Base-by-base conservation (phyloP, 2,888 invertebrate species). In the Drosophila meridiana region DNA sequence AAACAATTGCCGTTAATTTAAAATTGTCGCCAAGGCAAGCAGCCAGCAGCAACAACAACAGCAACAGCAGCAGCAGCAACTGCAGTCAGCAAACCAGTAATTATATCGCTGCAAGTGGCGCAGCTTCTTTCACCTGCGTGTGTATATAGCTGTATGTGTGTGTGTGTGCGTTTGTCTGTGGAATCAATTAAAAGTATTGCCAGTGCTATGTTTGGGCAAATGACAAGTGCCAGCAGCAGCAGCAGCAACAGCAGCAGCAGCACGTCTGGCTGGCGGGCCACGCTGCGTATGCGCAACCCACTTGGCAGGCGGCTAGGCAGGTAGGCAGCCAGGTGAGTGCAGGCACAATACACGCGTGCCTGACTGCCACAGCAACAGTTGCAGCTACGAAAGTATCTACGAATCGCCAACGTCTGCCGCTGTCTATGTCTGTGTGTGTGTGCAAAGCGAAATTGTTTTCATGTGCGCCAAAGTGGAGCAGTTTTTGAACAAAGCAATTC, bases 401-500 rank as follows among this genome's bases (percentile, higher is more conserved):
- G 58, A 73, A 69, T 71, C 52, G 76, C 57, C 38, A 36, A 36
- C 69, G 38, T 43, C 20, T 59, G 28, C 20, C 20, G 20, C 20
- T 63, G 26, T 57, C 8, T 47, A 26, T 26, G 45, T 13, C 1
- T 53, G n/a, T 55, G 48, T 43, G 14, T 64, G 60, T 64, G 60
- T 63, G 79, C 63, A 60, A 74, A 82, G 89, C 90, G 89, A 87
- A 87, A 87, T 90, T 83, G 89, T 86, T 88, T 88, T 86, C 84
- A 88, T 87, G 88, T 68, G 80, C 82, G 74, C 82, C 88, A 88
- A 90, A 90, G 90, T 90, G 83, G 89, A 90, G 89, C 89, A 90
- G 89, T 90, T 89, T 89, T 91, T 85, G 87, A 87, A 91, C 89
- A 89, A 91, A 91, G 87, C 91, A 87, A 91, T 89, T 89, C 83